Evolutionary conservation across 2,888 invertebrate genomes (phyloP).

Genomic region (Drosophila formosana): DNA sequence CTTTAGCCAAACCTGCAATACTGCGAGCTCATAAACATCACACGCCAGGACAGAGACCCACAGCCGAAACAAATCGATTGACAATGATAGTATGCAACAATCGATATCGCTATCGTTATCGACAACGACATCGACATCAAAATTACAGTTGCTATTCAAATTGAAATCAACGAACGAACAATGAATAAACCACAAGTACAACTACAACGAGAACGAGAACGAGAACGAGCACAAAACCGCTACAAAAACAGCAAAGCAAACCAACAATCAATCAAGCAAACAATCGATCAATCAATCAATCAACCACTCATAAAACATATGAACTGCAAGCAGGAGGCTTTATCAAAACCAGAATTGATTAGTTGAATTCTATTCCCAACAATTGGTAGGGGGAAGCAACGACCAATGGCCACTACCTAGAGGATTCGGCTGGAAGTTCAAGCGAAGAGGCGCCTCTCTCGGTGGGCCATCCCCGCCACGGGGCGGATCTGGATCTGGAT

Average conservation of each 20-base stretch:
- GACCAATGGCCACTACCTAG: slow-evolving; percentile 86
- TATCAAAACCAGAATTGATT: slow-evolving; percentile 85
- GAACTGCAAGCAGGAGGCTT: slow-evolving; percentile 74
- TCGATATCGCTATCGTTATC: slow-evolving; percentile 31
- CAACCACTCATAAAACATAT: slow-evolving; percentile 48
- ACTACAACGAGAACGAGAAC: background rate
- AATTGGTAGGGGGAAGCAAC: slow-evolving; percentile 86
- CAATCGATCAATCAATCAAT: slow-evolving; percentile 27
- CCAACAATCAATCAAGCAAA: slow-evolving; percentile 9
- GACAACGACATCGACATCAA: slow-evolving; percentile 33
- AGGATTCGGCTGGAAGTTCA: slow-evolving; percentile 85
- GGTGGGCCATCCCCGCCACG: slow-evolving; percentile 14
- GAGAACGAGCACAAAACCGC: background rate
- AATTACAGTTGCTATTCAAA: slow-evolving; percentile 13
- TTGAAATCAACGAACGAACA: slow-evolving; percentile 15
- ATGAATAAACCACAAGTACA: background rate
- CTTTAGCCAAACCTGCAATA: slow-evolving; percentile 84
- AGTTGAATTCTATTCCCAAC: slow-evolving; percentile 86
- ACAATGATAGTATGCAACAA: slow-evolving; percentile 42
- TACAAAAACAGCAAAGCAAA: slow-evolving; percentile 13
- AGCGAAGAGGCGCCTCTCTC: slow-evolving; percentile 77
- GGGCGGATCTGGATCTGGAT: slow-evolving; percentile 4
- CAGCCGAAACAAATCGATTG: slow-evolving; percentile 57
- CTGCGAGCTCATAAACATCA: slow-evolving; percentile 82
- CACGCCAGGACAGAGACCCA: slow-evolving; percentile 67